These are phyloP conservation scores for Fragum fragum DNA, from an alignment of 2,888 invertebrate genomes.

Conservation along the genomic window DNA sequence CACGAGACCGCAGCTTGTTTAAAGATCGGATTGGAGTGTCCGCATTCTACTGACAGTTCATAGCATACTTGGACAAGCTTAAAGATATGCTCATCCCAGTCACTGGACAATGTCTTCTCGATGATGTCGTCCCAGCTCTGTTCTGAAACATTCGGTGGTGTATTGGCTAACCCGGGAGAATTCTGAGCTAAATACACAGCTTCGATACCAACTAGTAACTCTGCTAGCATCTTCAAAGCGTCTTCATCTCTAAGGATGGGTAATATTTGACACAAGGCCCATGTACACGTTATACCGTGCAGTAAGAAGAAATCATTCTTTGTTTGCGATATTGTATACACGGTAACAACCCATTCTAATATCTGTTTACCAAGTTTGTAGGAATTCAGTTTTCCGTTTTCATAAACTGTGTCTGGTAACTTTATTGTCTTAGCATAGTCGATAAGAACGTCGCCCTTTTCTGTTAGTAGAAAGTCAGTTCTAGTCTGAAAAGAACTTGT, in stretches of 20 bases:
- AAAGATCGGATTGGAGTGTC: constrained; percentile 37
- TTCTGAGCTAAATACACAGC: constrained; percentile 49
- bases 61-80: constrained; percentile 63
- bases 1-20: constrained; percentile 37
- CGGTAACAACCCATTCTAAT: constrained; percentile 45
- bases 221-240: constrained; percentile 41
- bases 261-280: constrained; percentile 51
- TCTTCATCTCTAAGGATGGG: constrained; percentile 40
- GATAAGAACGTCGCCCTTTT: constrained; percentile 44
- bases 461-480: constrained; percentile 37
- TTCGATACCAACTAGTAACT: constrained; percentile 49
- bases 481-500: constrained; percentile 53
- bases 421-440: constrained; percentile 43
- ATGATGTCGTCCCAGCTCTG: constrained; percentile 49
- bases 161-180: constrained; percentile 35
- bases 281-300: constrained; percentile 63
- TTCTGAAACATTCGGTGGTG: neutral
- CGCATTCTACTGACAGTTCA: constrained; percentile 45
- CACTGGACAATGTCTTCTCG: constrained; percentile 23
- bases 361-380: constrained; percentile 34
- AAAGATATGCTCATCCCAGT: constrained; percentile 62
- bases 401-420: constrained; percentile 20
- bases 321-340: constrained; percentile 40
- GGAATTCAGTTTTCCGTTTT: constrained; percentile 35
- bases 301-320: constrained; percentile 64